Evolutionary conservation across 2,888 invertebrate species (phyloP), one percentile per base, ranked within the genome.

Genomic region (Epiblema foenella): DNA sequence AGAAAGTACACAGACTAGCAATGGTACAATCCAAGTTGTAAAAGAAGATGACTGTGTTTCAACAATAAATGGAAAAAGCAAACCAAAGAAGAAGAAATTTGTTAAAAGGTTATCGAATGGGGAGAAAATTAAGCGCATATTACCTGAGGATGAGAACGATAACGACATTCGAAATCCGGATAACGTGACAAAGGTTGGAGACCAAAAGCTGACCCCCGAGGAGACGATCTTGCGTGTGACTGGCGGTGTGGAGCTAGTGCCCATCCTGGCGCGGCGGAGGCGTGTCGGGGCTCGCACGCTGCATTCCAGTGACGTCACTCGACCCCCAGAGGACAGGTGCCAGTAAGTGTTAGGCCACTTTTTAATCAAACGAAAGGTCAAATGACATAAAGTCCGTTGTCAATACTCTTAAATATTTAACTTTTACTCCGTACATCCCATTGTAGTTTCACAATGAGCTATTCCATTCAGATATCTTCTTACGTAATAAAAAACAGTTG

Each of bases 211-310:
- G 17, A 93, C 93, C 4, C 92, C 93, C 18, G 93, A 93, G 73
- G 83, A 84, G 12, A 79, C 85, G 18, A 89, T 93, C 66, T 76
- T 93, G 20, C 84, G 88, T 73, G 81, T 94, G 74, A 95, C 95
- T 1, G 95, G 95, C 20, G 97, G 97, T 24, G 94, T 96, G 63
- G 97, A 97, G 87, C 90, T 97, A 81, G 97, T 97, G 68, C 96
- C 97, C 2, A 89, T 97, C 63, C 87, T 97, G 75, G 96, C 96
- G 24, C 94, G 95, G 75, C 94, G 96, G 77, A 92, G 96, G 72
- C 86, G 90, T 7, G 85, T 91, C 5, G 93, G 93, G n/a, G 90
- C 93, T 2, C 87, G 93, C 60, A 93, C 93, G 37, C 78, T 93
- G 70, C 93, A 83, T 0, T 93, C 93, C 20, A 93, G 93, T 78